A percentile compares a stretch with the other conserved stretches of the same genome.
phyloP scores from a whole-genome alignment of 2,888 invertebrate species.

The Ophioninae sp. region DNA sequence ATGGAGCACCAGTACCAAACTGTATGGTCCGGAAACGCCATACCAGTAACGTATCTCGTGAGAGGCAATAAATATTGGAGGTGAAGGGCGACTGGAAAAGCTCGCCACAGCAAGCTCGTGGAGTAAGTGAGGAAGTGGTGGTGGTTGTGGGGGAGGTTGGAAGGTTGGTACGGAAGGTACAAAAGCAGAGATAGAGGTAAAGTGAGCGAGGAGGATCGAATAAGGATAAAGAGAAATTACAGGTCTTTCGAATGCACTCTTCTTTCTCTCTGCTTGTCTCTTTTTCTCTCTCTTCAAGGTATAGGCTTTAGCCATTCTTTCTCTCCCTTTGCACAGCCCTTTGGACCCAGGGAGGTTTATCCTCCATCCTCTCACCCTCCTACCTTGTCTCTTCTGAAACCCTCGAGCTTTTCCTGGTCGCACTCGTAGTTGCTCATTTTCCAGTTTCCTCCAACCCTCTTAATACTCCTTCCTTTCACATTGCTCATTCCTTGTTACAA shows the following conservation, averaged over 20 bases:
- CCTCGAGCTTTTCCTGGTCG: conserved; percentile 50
- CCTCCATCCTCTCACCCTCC: conserved; percentile 5
- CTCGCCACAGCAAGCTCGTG: conserved; percentile 48
- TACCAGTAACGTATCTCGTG: conserved; percentile 48
- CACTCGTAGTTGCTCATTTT: conserved; percentile 64
- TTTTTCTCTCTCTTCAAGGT: conserved; percentile 12
- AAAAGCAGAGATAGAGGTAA: conserved; percentile 44
- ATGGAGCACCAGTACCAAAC: conserved; percentile 32
- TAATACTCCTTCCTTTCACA: conserved; percentile 48
- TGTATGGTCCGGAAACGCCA: conserved; percentile 19
- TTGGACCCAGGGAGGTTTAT: conserved; percentile 45
- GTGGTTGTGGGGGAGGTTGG: neutral
- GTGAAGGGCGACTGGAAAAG: conserved; percentile 61
- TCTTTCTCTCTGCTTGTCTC: conserved; percentile 11
- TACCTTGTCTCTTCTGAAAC: conserved; percentile 27
- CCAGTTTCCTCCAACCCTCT: conserved; percentile 48
- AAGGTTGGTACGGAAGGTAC: neutral
- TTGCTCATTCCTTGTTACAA: conserved; percentile 52
- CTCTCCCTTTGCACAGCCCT: conserved; percentile 31
- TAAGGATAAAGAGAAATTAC: conserved; percentile 76
- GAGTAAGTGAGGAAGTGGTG: conserved; percentile 15
- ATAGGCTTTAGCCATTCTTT: conserved; percentile 23
- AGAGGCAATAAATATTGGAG: conserved; percentile 69
- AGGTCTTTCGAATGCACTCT: conserved; percentile 69
- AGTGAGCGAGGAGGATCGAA: conserved; percentile 59